Base-by-base conservation (phyloP, 2,113 vertebrate species). In the Boleophthalmus pectinirostris region DNA sequence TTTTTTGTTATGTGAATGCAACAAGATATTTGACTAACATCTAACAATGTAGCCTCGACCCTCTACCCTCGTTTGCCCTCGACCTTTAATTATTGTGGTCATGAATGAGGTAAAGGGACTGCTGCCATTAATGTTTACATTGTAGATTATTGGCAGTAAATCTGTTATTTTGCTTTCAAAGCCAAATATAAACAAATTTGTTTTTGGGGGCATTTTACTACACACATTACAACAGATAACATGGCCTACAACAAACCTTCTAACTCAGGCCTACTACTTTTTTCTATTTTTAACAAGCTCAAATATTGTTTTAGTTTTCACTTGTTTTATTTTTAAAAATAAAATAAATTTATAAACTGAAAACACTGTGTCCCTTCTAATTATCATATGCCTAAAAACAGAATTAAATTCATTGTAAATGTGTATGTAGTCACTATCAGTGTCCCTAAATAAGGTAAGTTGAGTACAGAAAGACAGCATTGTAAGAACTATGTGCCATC, bases 41-140 rank as follows among this genome's bases (percentile, higher is more conserved):
- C 10, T 49, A 80, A 75, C 70, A 63, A 83, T 87, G 85, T 85
- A 87, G 88, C 85, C n/a, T n/a, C n/a, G n/a, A n/a, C n/a, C n/a
- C n/a, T n/a, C n/a, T n/a, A n/a, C n/a, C n/a, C n/a, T n/a, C n/a
- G n/a, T 82, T 72, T 21, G 64, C 54, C 72, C 81, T 70, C 29
- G 10, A 70, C 75, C 77, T 72, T 24, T 53, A 56, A 68, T 85
- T 83, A 83, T 81, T 81, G 80, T 88, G 84, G 84, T 67, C 77
- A 85, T 47, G 63, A 63, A 29, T 43, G 72, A 61, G 73, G 46
- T 38, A 21, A 67, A 24, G 38, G 74, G 79, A 72, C 72, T 65
- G 75, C 82, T 80, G 85, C 81, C 76, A 87, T 85, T 76, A 84
- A 57, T 72, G 57, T 78, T 60, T 61, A 78, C 85, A 80, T 73